Percentiles rank a stretch among this genome's conserved stretches.
phyloP scores from a whole-genome alignment of 2,113 vertebrate genomes.

The Amazona guildingii region DNA sequence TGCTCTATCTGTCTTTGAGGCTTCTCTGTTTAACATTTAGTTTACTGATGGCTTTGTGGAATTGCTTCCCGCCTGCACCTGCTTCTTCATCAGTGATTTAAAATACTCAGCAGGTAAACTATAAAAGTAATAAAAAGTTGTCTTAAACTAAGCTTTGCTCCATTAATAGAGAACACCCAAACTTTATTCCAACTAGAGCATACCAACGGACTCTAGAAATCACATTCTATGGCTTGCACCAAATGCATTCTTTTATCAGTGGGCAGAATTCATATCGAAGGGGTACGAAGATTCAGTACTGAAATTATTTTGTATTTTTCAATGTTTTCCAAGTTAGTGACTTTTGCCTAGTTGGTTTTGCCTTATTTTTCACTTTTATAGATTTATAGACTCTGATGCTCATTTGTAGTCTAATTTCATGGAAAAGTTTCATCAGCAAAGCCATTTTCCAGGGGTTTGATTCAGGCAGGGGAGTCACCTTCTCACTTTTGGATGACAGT shows the following conservation, averaged over 20 bases:
- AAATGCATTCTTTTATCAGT: not conserved
- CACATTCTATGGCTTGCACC: not conserved
- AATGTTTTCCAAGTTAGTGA: not conserved
- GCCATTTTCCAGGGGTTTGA: not conserved
- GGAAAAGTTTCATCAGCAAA: not conserved
- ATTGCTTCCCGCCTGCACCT: not conserved
- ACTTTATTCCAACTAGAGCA: not conserved
- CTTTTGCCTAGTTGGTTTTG: not conserved
- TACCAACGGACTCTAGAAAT: not conserved
- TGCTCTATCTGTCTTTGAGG: not conserved
- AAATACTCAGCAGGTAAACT: not conserved
- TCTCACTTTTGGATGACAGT: not conserved
- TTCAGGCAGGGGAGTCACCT: not conserved
- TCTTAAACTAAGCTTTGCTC: not conserved
- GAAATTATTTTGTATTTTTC: not conserved
- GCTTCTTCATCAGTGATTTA: not conserved
- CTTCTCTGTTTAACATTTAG: not conserved
- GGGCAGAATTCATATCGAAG: not conserved
- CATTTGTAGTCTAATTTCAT: not conserved
- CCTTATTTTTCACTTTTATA: not conserved
- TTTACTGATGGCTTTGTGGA: not conserved
- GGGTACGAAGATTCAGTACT: not conserved
- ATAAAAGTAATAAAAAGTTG: not conserved
- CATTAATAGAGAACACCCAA: not conserved
- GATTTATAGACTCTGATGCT: not conserved